These are phyloP conservation scores for Diceros bicornis DNA, from an alignment of 2,797 vertebrate species.

Conservation along the genomic window DNA sequence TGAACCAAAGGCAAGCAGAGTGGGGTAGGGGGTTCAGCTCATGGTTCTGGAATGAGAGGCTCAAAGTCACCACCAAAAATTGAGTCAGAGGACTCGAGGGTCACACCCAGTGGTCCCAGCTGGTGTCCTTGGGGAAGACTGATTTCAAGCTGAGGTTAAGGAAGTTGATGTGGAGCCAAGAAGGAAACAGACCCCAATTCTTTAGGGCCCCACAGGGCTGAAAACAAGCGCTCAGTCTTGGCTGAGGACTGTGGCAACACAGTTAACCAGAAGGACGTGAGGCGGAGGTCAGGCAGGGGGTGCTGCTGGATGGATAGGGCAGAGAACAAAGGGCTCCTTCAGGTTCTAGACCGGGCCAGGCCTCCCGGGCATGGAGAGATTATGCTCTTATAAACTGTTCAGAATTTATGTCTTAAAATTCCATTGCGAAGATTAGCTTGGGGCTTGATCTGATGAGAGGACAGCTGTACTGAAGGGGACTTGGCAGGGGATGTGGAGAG, in stretches of 20 bases:
- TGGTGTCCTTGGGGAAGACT: background rate
- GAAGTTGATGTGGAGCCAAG: background rate
- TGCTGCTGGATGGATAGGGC: background rate
- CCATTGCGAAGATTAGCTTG: background rate
- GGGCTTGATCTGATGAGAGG: background rate
- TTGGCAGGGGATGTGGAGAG: background rate
- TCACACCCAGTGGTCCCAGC: accelerated
- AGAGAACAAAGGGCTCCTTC: no score
- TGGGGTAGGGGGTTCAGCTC: background rate
- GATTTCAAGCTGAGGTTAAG: background rate
- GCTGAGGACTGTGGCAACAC: accelerated
- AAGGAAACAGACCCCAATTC: background rate
- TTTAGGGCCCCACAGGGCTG: background rate
- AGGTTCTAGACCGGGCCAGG: background rate
- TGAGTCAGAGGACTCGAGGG: background rate
- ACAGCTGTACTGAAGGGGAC: background rate
- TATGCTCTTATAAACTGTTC: background rate
- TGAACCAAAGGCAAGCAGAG: background rate
- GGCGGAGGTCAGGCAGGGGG: background rate
- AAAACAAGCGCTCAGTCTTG: background rate
- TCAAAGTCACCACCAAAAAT: background rate
- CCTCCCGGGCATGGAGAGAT: background rate
- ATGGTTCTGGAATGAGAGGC: background rate
- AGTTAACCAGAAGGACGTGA: accelerated
- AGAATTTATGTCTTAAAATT: background rate